phyloP scores from a whole-genome alignment of 2,888 invertebrate genomes.

The Helobdella robusta region DNA sequence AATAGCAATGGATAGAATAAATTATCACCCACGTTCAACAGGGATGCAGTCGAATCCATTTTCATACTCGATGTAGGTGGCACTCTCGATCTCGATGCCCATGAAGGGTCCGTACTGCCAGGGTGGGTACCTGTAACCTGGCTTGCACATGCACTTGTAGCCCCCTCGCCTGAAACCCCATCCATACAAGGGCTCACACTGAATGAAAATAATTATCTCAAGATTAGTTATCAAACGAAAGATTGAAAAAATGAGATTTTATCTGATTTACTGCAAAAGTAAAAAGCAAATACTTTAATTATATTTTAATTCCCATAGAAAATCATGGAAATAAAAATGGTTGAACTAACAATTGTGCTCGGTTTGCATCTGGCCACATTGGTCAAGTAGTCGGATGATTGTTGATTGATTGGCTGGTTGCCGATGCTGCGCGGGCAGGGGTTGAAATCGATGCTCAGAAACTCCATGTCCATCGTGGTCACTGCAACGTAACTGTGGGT shows the following conservation, averaged over 20 bases:
- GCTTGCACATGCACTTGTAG: slow-evolving; percentile 62
- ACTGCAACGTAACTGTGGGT: slow-evolving; percentile 61
- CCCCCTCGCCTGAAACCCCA: slow-evolving; percentile 92
- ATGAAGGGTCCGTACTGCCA: slow-evolving; percentile 79
- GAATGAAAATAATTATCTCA: slow-evolving; percentile 30
- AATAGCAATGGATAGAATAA: no score
- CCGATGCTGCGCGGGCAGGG: slow-evolving; percentile 84
- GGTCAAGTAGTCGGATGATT: no score
- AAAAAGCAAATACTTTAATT: not conserved
- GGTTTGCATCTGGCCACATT: slow-evolving; percentile 78
- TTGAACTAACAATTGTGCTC: slow-evolving; percentile 44
- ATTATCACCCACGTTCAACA: slow-evolving; percentile 80
- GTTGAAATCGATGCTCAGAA: slow-evolving; percentile 90
- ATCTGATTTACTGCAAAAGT: not conserved
- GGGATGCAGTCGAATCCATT: slow-evolving; percentile 74
- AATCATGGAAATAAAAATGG: not conserved
- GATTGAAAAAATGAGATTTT: not conserved
- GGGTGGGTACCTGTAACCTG: slow-evolving; percentile 75
- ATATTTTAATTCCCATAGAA: not conserved
- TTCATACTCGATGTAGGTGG: slow-evolving; percentile 80
- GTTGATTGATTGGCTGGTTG: slow-evolving; percentile 77
- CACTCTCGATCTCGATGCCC: slow-evolving; percentile 86
- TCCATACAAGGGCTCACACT: slow-evolving; percentile 91
- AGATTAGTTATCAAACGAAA: not conserved
- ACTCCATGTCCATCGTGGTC: slow-evolving; percentile 87